phyloP scores from a whole-genome alignment of 2,888 invertebrate genomes.

The Andrena marginata region DNA sequence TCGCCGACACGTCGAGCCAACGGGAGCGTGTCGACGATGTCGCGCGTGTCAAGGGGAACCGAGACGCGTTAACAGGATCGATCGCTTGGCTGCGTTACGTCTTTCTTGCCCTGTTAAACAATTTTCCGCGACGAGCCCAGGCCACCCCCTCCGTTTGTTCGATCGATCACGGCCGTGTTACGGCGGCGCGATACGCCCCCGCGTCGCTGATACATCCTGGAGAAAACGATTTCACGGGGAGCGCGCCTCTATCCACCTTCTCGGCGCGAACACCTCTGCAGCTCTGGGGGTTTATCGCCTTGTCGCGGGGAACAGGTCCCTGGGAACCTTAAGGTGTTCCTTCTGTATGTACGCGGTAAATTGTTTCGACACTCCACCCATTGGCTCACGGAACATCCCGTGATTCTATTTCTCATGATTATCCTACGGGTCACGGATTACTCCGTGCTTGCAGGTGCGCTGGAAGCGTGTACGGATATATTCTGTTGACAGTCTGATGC shows the following conservation, averaged over 20 bases:
- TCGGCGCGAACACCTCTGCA: conserved; percentile 10
- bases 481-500: background rate
- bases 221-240: conserved; percentile 57
- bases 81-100: conserved; percentile 18
- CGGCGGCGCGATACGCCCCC: conserved; percentile 49
- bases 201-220: conserved; percentile 43
- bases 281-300: conserved; percentile 19
- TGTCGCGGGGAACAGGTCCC: background rate
- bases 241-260: conserved; percentile 33
- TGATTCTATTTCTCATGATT: too few relatives aligned
- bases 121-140: conserved; percentile 56
- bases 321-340: background rate
- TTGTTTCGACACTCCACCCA: background rate
- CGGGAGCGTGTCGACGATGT: background rate
- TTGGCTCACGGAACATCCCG: too few relatives aligned
- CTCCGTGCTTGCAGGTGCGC: too few relatives aligned
- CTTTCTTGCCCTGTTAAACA: conserved; percentile 38
- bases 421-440: too few relatives aligned
- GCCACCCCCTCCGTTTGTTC: conserved; percentile 33
- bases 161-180: conserved; percentile 65
- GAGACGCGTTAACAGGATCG: conserved; percentile 23
- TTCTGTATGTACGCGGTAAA: background rate
- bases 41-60: background rate
- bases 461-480: background rate
- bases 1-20: background rate